phyloP scores from a whole-genome alignment of 1,140 invertebrate genomes.

The Varroa destructor region DNA sequence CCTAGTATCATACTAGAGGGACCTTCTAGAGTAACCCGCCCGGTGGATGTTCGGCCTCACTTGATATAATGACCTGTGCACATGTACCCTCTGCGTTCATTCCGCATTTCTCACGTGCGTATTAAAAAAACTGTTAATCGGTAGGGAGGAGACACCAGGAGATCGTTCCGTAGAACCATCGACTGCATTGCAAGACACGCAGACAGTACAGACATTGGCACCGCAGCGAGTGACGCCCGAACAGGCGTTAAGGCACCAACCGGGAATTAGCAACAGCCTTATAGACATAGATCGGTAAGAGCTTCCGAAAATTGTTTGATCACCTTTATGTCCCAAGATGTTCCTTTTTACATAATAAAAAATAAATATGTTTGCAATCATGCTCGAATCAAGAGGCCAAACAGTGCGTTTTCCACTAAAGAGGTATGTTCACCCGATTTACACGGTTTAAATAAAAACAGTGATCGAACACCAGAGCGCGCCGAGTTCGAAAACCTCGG shows the following conservation, averaged over 20 bases:
- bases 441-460: background rate
- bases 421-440: no score
- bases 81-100: background rate
- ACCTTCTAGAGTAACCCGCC: no score
- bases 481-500: slow-evolving; percentile 61
- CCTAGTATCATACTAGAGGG: no score
- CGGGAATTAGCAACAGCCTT: slow-evolving; percentile 21
- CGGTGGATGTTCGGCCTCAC: no score
- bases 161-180: background rate
- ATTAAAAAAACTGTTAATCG: background rate
- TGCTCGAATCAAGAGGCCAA: no score
- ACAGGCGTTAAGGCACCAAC: slow-evolving; percentile 1
- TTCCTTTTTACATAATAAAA: no score
- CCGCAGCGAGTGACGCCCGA: slow-evolving; percentile 11
- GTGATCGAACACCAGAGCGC: slow-evolving; percentile 55
- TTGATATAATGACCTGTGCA: background rate
- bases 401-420: no score
- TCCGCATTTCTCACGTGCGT: no score
- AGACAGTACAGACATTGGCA: background rate
- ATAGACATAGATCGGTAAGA: slow-evolving; percentile 24
- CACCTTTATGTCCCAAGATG: no score
- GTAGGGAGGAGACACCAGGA: background rate
- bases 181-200: no score
- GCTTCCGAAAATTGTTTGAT: no score
- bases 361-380: no score